Evolutionary conservation across 1,140 invertebrate genomes (phyloP).

Genomic region (Physella acuta): DNA sequence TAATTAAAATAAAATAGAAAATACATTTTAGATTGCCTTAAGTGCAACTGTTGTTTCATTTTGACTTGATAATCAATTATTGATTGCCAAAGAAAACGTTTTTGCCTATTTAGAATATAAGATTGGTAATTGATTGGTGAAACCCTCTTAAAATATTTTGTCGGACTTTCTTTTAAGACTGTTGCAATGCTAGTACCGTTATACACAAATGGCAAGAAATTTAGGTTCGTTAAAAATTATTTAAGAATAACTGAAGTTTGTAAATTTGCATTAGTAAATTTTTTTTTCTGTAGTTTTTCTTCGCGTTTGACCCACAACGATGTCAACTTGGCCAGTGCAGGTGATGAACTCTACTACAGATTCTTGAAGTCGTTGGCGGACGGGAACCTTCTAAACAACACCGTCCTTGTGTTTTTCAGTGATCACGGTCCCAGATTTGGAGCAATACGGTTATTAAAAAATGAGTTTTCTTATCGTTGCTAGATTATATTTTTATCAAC

Average conservation of each 20-base stretch:
- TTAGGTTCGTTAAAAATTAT: conserved; percentile 9
- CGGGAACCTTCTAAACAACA: conserved; percentile 55
- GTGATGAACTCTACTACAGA: background rate
- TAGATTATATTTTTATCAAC: no score
- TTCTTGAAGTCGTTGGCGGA: conserved; percentile 6
- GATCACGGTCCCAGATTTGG: conserved; percentile 90
- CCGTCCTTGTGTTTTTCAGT: conserved; percentile 75
- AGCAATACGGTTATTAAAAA: conserved; percentile 72
- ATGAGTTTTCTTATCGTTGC: no score
- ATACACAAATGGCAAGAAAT: conserved; percentile 17
- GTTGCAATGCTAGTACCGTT: no score
- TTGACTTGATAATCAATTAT: no score
- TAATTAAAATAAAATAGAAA: conserved; percentile 38
- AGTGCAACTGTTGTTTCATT: conserved; percentile 17
- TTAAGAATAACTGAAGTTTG: conserved; percentile 25
- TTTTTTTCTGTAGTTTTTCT: conserved; percentile 34
- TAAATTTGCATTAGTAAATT: background rate
- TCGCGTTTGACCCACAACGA: conserved; percentile 46
- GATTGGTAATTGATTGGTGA: no score
- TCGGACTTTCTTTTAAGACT: no score
- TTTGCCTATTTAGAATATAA: no score
- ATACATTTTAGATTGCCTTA: background rate
- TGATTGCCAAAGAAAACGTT: no score
- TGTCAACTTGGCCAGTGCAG: background rate
- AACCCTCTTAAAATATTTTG: no score